These are phyloP conservation scores for Glaucidium brasilianum DNA, from an alignment of 2,113 vertebrate genomes.

Conservation along the genomic window DNA sequence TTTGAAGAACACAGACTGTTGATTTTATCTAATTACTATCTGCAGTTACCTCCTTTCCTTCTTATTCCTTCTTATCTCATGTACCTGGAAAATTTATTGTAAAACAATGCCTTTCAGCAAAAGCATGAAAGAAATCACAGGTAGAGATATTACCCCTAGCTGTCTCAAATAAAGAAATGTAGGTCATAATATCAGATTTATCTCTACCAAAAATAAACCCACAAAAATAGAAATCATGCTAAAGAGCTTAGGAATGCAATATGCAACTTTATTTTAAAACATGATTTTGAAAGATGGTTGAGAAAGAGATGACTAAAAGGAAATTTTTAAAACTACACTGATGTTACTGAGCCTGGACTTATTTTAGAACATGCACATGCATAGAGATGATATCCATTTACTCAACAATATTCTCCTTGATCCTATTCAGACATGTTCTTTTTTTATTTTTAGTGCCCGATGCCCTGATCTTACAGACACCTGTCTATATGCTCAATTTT, in stretches of 20 bases:
- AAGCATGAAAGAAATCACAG: not conserved
- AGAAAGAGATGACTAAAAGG: not conserved
- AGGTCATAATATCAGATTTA: not conserved
- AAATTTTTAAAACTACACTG: not conserved
- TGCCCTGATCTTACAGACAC: not conserved
- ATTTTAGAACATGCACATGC: not conserved
- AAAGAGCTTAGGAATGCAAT: not conserved
- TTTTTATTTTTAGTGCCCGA: not conserved
- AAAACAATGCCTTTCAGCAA: not conserved
- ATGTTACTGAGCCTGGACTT: not conserved
- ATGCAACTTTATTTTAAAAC: not conserved
- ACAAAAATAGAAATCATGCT: not conserved
- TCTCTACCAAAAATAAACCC: slow-evolving; percentile 5
- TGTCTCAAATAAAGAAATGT: not conserved
- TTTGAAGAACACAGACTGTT: not conserved
- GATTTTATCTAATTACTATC: not conserved
- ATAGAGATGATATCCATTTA: not conserved
- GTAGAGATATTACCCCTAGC: not conserved
- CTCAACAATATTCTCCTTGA: not conserved
- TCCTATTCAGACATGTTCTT: not conserved
- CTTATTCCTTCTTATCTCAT: not conserved
- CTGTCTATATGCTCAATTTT: not conserved
- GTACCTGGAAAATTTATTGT: rapidly evolving
- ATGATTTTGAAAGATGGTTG: not conserved
- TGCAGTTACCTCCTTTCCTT: not conserved